Evolutionary conservation across 2,888 invertebrate species (phyloP).

Genomic region (Dioctria rufipes): DNA sequence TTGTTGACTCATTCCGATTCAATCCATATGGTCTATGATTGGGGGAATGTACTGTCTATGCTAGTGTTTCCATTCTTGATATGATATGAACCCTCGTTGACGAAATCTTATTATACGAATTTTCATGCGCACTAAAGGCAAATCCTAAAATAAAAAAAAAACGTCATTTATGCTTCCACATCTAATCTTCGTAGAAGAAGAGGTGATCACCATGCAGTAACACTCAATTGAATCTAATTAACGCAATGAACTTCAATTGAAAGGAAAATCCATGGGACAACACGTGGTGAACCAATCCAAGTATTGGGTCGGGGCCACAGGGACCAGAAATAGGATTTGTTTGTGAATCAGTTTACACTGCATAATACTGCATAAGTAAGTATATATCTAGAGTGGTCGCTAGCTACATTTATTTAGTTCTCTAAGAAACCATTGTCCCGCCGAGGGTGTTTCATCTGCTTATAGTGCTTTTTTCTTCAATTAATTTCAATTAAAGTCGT

Average conservation of each 20-base stretch:
- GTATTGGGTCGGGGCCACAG: slow-evolving; percentile 6
- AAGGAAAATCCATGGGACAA: slow-evolving; percentile 36
- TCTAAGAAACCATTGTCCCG: slow-evolving; percentile 25
- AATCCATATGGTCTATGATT: slow-evolving; percentile 1
- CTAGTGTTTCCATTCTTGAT: background rate
- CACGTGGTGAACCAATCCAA: slow-evolving; percentile 1
- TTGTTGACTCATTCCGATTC: background rate
- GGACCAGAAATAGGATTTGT: slow-evolving; percentile 52
- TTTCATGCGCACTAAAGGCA: too few species aligned
- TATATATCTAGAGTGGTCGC: too few species aligned
- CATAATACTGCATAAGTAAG: background rate
- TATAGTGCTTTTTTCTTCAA: slow-evolving; percentile 48
- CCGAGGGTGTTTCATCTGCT: slow-evolving; percentile 46
- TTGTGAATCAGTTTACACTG: slow-evolving; percentile 48
- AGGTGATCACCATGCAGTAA: slow-evolving; percentile 17
- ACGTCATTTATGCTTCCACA: background rate
- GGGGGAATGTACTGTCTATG: slow-evolving; percentile 10
- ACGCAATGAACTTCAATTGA: slow-evolving; percentile 51
- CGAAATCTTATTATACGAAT: too few species aligned
- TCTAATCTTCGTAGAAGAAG: slow-evolving; percentile 9
- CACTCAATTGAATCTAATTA: slow-evolving; percentile 52
- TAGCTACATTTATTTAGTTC: too few species aligned
- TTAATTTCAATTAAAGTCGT: slow-evolving; percentile 53
- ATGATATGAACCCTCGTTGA: too few species aligned
- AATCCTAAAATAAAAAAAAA: background rate